Percentiles rank a stretch among this genome's conserved stretches.
These are phyloP conservation scores for Melipona bicolor DNA, from an alignment of 2,888 invertebrate genomes.

Conservation along the genomic window DNA sequence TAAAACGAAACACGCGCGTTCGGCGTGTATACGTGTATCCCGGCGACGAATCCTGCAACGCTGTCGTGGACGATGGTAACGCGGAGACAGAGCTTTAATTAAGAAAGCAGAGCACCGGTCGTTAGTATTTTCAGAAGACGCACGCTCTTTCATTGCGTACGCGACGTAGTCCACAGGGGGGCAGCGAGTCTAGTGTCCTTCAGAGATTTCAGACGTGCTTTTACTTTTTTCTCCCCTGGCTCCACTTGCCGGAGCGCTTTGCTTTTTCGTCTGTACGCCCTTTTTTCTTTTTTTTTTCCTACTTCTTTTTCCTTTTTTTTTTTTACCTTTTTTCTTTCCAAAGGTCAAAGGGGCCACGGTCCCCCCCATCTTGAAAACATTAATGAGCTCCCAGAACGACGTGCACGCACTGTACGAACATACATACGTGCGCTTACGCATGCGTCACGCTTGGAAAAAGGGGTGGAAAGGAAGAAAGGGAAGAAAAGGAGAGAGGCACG, in stretches of 20 bases:
- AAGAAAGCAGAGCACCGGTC: conserved; percentile 48
- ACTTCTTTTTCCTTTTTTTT: too few species aligned
- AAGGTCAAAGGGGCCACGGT: conserved; percentile 68
- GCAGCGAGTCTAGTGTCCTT: conserved; percentile 54
- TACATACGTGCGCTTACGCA: conserved; percentile 23
- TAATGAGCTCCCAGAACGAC: conserved; percentile 68
- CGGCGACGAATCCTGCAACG: neutral
- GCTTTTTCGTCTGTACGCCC: conserved; percentile 62
- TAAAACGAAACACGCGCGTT: neutral
- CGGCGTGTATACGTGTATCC: neutral
- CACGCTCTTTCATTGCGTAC: conserved; percentile 45
- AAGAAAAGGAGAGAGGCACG: conserved; percentile 9
- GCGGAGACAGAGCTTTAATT: conserved; percentile 51
- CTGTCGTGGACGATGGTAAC: conserved; percentile 20
- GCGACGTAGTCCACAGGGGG: conserved; percentile 28
- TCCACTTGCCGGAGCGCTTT: conserved; percentile 53
- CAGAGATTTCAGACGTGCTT: conserved; percentile 66
- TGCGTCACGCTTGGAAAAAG: conserved; percentile 29
- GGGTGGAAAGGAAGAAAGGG: conserved; percentile 34
- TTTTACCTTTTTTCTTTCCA: conserved; percentile 12
- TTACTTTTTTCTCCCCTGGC: conserved; percentile 53
- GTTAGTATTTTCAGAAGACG: conserved; percentile 50
- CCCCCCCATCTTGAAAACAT: conserved; percentile 68
- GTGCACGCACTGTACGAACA: conserved; percentile 50
- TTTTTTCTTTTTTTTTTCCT: conserved; percentile 35